Evolutionary conservation across 1,140 invertebrate genomes (phyloP).

Genomic region (Diachasmimorpha longicaudata): DNA sequence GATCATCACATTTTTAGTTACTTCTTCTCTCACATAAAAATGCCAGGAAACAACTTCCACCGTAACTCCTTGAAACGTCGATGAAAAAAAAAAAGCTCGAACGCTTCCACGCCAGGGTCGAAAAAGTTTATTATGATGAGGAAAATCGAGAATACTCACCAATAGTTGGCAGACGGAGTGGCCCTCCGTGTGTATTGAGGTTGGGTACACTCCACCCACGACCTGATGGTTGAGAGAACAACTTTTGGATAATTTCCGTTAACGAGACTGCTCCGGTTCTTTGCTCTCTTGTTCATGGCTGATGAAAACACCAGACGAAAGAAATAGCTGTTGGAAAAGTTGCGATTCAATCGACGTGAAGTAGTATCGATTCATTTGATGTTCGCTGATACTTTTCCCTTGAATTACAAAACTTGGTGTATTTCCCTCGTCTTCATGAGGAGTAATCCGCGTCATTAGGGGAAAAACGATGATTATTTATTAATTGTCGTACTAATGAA

Average conservation of each 20-base stretch:
- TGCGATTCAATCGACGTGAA: constrained; percentile 3
- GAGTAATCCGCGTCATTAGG: too few relatives aligned
- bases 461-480: too few relatives aligned
- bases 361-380: constrained; percentile 13
- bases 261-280: not conserved
- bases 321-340: not conserved
- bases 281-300: not conserved
- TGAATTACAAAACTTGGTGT: not conserved
- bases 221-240: not conserved
- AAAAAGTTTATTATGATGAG: constrained; percentile 15
- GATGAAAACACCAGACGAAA: not conserved
- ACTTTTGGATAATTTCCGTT: not conserved
- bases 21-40: not conserved
- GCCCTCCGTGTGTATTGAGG: not conserved
- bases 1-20: not conserved
- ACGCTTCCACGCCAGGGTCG: not conserved
- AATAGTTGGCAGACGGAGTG: not conserved
- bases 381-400: not conserved
- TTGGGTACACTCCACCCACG: not conserved
- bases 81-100: not conserved
- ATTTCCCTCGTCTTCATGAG: not conserved
- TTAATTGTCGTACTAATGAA: not conserved
- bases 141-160: not conserved
- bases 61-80: not conserved
- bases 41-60: not conserved